Evolutionary conservation across 2,797 vertebrate genomes (phyloP), one percentile per base, ranked within the genome.

Genomic region (Myotis pilosus): DNA sequence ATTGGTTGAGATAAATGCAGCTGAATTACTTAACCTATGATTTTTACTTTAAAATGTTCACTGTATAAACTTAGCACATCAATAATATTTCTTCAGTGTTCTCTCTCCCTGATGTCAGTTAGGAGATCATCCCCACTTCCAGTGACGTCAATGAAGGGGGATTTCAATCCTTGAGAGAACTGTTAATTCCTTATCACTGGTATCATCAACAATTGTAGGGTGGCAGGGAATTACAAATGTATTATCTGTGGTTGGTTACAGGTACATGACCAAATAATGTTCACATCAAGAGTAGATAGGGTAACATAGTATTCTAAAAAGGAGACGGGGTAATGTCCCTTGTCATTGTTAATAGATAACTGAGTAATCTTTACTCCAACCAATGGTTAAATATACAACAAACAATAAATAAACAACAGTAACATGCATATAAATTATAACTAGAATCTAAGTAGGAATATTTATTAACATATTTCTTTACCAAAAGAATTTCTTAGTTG

Each of bases 131-230:
- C 71, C 53, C n/a, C 88, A 80, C 3, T 94, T 96, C 88, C 22
- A 68, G 53, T 96, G 94, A 96, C 8, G 15, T 91, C 57, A 84
- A 2, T 16, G 69, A 72, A 95, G 55, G 13, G 44, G 16, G 91
- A 86, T 96, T 94, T 87, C 44, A 75, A 49, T 30, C 86, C 82
- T 95, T 85, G 75, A n/a, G 72, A 92, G 55, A 97, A 72, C 3
- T 78, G 64, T 74, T 92, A 96, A 93, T 89, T 89, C 19, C 78
- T 82, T 97, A 38, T 33, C n/a, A 62, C 22, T 92, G 44, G 38
- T 85, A 33, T 83, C 49, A 80, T 36, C 90, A 75, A 91, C 93
- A 97, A 87, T 5, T 6, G 5, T 60, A 84, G 8, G 53, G 57
- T 87, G 85, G 92, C 30, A 92, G 23, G 4, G 22, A 94, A 28